These are phyloP conservation scores for Acrocephalus scirpaceus DNA, from an alignment of 2,797 vertebrate species.

Conservation along the genomic window DNA sequence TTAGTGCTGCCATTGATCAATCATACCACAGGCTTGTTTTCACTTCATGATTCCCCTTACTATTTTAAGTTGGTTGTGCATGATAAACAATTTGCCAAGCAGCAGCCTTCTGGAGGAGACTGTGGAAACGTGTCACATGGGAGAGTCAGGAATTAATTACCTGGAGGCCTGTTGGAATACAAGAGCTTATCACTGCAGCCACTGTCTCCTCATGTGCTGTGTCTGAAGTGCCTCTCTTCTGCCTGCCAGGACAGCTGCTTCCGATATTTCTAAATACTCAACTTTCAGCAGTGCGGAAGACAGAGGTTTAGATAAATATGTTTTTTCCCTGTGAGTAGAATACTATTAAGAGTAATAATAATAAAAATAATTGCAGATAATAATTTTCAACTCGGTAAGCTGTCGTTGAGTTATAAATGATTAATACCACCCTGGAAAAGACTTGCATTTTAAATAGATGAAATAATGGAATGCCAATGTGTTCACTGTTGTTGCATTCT, in stretches of 20 bases:
- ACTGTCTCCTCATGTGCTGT: neutral
- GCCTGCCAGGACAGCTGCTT: neutral
- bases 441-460: neutral
- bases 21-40: neutral
- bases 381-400: neutral
- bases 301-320: neutral
- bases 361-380: neutral
- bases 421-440: neutral
- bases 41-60: neutral
- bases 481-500: neutral
- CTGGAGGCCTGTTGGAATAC: neutral
- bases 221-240: neutral
- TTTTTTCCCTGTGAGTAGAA: neutral
- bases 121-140: rapidly evolving
- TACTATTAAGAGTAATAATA: neutral
- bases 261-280: neutral
- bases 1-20: neutral
- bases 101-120: neutral
- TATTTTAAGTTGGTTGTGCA: neutral
- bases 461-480: neutral
- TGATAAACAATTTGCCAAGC: neutral
- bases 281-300: neutral
- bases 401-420: neutral
- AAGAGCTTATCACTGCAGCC: neutral
- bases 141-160: neutral